Evolutionary conservation across 2,113 vertebrate species (phyloP).

Genomic region (Tyrannus savana): DNA sequence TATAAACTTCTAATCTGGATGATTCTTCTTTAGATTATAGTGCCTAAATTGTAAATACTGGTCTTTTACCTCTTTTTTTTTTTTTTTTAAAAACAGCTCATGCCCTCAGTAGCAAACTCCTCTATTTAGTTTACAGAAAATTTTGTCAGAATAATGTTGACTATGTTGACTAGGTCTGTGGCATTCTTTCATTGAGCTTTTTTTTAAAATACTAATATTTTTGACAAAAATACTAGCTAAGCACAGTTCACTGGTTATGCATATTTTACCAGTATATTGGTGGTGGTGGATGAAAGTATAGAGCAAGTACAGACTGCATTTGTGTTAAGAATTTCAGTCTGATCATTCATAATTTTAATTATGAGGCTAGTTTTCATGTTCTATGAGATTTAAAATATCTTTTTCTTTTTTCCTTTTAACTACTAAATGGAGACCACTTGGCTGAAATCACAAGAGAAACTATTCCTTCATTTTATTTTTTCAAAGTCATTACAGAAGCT

Average conservation of each 20-base stretch:
- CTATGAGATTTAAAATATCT: not conserved
- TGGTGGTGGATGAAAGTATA: not conserved
- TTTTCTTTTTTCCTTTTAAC: not conserved
- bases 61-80: not conserved
- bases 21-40: not conserved
- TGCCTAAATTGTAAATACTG: not conserved
- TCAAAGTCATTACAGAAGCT: not conserved
- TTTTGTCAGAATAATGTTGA: not conserved
- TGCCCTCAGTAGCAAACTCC: not conserved
- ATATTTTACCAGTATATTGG: not conserved
- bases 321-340: not conserved
- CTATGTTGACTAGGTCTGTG: not conserved
- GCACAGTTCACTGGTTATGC: not conserved
- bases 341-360: not conserved
- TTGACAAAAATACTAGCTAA: not conserved
- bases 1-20: not conserved
- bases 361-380: not conserved
- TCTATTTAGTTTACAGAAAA: not conserved
- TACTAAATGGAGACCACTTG: not conserved
- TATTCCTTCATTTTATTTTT: not conserved
- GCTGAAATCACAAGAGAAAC: not conserved
- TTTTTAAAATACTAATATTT: not conserved
- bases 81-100: not conserved
- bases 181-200: not conserved
- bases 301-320: not conserved